Evolutionary conservation across 2,797 vertebrate species (phyloP), one percentile per base, ranked within the genome.

Genomic region (Tolypeutes matacus): DNA sequence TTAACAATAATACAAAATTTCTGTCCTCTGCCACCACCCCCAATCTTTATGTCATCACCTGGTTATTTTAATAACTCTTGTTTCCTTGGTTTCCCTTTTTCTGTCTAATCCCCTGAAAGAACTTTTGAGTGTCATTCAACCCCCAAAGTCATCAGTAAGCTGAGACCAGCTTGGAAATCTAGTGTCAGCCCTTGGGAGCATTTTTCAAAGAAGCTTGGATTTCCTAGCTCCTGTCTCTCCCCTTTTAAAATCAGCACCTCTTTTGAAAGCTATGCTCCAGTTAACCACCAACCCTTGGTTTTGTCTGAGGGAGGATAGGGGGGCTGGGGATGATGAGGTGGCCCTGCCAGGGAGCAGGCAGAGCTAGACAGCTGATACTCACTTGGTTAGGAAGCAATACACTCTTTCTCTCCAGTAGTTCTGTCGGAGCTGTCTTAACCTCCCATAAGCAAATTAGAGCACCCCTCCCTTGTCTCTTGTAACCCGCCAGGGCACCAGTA

Each of bases 41-140:
- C 2, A 4, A 36, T 31, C 91, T 94, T 86, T 72, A 21, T 62
- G 67, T 29, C 51, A 1, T 5, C 20, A 27, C 94, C 88, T 39
- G 89, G 83, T 86, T 81, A 94, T 91, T 82, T 97, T 80, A 94
- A 27, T 95, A 70, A 51, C 76, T 95, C 87, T 92, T 65, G 8
- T 87, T 72, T 87, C 84, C 46, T 94, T 76, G 10, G 12, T 36
- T 69, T 81, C 31, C 12, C 18, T 9, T 25, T 65, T 56, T 27
- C 56, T 72, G 25, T 46, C 12, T 15, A 23, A 21, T 25, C 20
- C 62, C 85, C 69, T 9, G 3, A 85, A 64, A 73, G 39, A 23
- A 20, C 15, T 78, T 39, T 15, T 53, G 87, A 39, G 13, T 56
- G 46, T 76, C 53, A 8, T 31, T 73, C 75, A 62, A 23, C 17